Percentiles rank a stretch among this genome's conserved stretches.
These are phyloP conservation scores for Drosophila parvula DNA, from an alignment of 1,140 invertebrate species.

Conservation along the genomic window DNA sequence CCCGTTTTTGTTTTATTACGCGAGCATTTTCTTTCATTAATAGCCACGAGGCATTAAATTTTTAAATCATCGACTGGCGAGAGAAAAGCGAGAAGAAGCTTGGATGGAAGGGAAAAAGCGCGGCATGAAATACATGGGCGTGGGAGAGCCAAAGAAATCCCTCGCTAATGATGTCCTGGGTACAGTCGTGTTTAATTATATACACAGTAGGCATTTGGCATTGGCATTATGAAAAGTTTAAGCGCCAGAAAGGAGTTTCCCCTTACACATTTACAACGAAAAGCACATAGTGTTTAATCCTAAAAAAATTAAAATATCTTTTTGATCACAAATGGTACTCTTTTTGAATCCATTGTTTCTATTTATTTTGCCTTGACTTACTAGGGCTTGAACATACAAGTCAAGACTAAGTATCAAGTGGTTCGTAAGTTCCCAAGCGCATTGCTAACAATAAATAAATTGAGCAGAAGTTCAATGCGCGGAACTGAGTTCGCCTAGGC, in stretches of 20 bases:
- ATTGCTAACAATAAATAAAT: too few relatives aligned
- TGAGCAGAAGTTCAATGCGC: too few relatives aligned
- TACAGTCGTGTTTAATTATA: conserved; percentile 63
- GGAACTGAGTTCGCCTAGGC: too few relatives aligned
- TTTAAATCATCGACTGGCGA: conserved; percentile 70
- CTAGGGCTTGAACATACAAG: too few relatives aligned
- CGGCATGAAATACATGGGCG: neutral
- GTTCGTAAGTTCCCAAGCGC: too few relatives aligned
- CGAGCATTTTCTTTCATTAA: conserved; percentile 80
- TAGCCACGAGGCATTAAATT: conserved; percentile 80
- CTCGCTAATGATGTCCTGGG: conserved; percentile 46
- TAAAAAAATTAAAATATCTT: too few relatives aligned
- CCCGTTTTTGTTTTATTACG: conserved; percentile 77
- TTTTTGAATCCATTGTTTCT: too few relatives aligned
- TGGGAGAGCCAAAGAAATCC: conserved; percentile 30
- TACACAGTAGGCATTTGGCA: conserved; percentile 13
- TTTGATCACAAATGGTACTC: too few relatives aligned
- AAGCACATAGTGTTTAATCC: too few relatives aligned
- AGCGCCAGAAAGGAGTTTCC: neutral
- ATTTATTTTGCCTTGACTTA: too few relatives aligned
- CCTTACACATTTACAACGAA: neutral
- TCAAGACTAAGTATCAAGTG: too few relatives aligned
- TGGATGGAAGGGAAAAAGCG: conserved; percentile 24
- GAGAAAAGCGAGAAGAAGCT: conserved; percentile 10
- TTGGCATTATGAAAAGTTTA: neutral